phyloP scores from a whole-genome alignment of 1,140 invertebrate species.

The Carcinoscorpius rotundicauda region DNA sequence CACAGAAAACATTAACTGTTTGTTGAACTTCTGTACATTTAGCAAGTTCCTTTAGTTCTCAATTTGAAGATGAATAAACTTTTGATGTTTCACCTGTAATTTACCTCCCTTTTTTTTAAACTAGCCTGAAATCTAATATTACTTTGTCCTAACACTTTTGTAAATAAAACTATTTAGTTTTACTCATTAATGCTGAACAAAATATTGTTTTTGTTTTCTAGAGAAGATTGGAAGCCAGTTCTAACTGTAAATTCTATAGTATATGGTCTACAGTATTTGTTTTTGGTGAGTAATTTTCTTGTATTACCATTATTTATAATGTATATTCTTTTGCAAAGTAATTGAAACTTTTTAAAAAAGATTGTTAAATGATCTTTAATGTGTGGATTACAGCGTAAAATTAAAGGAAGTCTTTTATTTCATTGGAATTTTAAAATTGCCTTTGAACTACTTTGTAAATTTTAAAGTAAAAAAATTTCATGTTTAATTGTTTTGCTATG shows the following conservation, averaged over 20 bases:
- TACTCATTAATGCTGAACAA: not conserved
- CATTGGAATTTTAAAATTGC: too few species aligned
- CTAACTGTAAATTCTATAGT: conserved; percentile 96
- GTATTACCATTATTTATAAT: too few species aligned
- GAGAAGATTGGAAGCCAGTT: conserved; percentile 99
- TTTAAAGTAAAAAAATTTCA: not conserved
- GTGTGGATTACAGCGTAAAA: too few species aligned
- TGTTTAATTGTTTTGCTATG: conserved; percentile 4
- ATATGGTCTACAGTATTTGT: conserved; percentile 94
- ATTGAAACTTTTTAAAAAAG: too few species aligned
- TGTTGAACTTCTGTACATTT: too few species aligned
- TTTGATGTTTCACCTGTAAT: not conserved
- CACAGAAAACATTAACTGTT: too few species aligned
- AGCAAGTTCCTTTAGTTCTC: too few species aligned
- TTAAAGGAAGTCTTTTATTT: too few species aligned
- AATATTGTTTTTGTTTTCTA: conserved; percentile 23
- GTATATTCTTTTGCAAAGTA: too few species aligned
- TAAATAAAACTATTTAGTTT: not conserved
- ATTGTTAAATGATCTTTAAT: too few species aligned
- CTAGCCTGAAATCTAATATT: not conserved
- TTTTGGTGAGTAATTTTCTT: conserved; percentile 55
- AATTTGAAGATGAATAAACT: not conserved
- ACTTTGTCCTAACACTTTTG: not conserved
- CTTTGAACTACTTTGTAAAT: not conserved
- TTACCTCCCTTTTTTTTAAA: not conserved